phyloP scores from a whole-genome alignment of 1,140 invertebrate genomes.

The Platyscapa corneri region DNA sequence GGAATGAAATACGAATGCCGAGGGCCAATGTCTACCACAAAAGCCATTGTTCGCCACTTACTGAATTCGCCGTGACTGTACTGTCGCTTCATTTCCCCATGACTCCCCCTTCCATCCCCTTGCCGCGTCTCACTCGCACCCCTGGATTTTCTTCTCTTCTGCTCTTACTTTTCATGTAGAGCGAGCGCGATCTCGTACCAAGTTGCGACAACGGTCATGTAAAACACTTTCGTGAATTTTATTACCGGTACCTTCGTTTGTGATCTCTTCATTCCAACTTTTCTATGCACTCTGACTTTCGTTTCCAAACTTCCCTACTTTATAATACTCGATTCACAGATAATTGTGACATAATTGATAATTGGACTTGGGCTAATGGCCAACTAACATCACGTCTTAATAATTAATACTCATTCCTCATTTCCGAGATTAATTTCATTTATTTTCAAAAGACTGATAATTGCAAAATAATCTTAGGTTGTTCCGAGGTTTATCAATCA shows the following conservation, averaged over 20 bases:
- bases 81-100: conserved; percentile 54
- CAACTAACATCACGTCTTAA: no score
- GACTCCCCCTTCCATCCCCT: conserved; percentile 53
- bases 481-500: no score
- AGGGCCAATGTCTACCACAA: conserved; percentile 70
- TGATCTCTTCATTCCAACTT: neutral
- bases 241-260: conserved; percentile 57
- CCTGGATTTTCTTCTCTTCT: neutral
- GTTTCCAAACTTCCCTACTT: neutral
- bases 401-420: no score
- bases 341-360: neutral
- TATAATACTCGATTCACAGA: conserved; percentile 21
- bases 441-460: neutral
- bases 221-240: conserved; percentile 73
- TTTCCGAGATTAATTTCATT: neutral
- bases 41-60: conserved; percentile 74
- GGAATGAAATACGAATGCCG: conserved; percentile 66
- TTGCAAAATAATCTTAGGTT: no score
- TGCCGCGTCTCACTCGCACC: conserved; percentile 40
- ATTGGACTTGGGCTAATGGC: conserved; percentile 8
- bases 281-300: conserved; percentile 5
- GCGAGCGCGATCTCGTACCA: conserved; percentile 5
- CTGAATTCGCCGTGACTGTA: conserved; percentile 68
- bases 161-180: conserved; percentile 36
- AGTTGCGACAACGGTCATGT: conserved; percentile 59